Percentiles rank a stretch among this genome's conserved stretches.
Evolutionary conservation across 2,888 invertebrate species (phyloP).

Genomic region (Tiliacea citrago): DNA sequence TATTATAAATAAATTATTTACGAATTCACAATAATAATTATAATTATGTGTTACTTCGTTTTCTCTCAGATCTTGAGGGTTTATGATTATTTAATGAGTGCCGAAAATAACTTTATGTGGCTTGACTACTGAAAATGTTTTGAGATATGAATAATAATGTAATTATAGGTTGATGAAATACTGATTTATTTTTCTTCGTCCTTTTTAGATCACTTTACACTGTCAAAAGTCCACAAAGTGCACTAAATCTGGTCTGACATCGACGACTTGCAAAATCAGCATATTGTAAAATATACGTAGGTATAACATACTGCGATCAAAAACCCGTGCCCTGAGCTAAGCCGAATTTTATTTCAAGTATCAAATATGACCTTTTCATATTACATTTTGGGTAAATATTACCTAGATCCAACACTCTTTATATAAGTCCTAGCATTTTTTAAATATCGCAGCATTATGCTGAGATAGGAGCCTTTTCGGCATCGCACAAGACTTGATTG

Average conservation of each 20-base stretch:
- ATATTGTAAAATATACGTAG: too few relatives aligned
- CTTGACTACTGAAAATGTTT: not conserved
- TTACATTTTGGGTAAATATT: conserved; percentile 28
- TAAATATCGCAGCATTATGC: too few relatives aligned
- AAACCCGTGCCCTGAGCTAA: too few relatives aligned
- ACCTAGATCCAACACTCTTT: conserved; percentile 4
- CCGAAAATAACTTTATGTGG: conserved; percentile 3
- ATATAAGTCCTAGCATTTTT: not conserved
- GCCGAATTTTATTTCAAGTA: conserved; percentile 20
- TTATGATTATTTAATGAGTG: not conserved
- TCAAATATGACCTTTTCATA: conserved; percentile 33
- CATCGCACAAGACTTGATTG: too few relatives aligned
- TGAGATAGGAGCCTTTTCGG: too few relatives aligned
- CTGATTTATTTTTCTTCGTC: not conserved
- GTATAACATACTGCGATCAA: too few relatives aligned
- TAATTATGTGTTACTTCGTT: not conserved
- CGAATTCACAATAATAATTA: not conserved
- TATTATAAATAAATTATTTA: conserved; percentile 9
- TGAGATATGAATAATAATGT: not conserved
- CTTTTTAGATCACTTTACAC: not conserved
- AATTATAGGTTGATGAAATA: not conserved
- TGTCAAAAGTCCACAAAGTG: not conserved
- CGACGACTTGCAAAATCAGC: not conserved
- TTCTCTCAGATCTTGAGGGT: not conserved
- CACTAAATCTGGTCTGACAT: not conserved